A percentile compares a stretch with the other conserved stretches of the same genome.
Conservation (phyloP, 2,888 invertebrate genomes). For the Malacosoma neustria region DNA sequence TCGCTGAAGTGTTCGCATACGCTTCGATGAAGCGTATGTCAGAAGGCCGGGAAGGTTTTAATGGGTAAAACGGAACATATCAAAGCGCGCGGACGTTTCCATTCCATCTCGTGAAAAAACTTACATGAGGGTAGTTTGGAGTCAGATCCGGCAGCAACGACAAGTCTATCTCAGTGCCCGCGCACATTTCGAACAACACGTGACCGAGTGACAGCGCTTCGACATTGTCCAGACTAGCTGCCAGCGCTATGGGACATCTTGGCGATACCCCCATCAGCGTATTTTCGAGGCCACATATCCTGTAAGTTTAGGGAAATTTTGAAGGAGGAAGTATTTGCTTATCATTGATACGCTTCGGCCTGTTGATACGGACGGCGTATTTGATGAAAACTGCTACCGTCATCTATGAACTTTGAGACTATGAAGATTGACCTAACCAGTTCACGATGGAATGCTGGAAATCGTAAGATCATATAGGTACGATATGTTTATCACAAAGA, state of each 20-base stretch:
- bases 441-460: no score
- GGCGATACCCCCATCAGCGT: conserved; percentile 85
- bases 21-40: no score
- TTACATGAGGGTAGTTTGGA: conserved; percentile 81
- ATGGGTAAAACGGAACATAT: no score
- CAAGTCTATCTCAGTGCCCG: conserved; percentile 86
- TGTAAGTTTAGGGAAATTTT: no score
- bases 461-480: no score
- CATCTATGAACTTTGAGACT: not conserved
- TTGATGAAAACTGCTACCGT: not conserved
- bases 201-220: conserved; percentile 83
- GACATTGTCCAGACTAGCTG: conserved; percentile 47
- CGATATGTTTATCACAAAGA: no score
- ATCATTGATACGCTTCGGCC: no score
- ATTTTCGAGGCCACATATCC: conserved; percentile 91
- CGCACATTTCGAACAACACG: conserved; percentile 93
- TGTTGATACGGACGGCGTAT: not conserved
- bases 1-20: no score
- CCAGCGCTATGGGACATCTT: conserved; percentile 45
- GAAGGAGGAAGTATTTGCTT: no score
- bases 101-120: conserved; percentile 16
- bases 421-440: no score
- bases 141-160: conserved; percentile 83
- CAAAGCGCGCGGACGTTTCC: no score
- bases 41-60: no score